These are phyloP conservation scores for Dryas iulia DNA, from an alignment of 1,140 invertebrate species.

Conservation along the genomic window DNA sequence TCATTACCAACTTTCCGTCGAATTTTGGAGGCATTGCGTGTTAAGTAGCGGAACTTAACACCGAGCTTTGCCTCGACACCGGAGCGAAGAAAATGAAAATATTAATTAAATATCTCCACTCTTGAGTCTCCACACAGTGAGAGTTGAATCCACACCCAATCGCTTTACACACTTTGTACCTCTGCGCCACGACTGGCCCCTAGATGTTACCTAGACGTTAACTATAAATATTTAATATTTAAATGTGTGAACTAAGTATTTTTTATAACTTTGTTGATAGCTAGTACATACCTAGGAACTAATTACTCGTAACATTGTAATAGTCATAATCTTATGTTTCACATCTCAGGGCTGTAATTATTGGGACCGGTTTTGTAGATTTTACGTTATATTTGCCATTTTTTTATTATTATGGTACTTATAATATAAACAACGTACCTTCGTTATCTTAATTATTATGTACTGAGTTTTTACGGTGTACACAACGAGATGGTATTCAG, in stretches of 20 bases:
- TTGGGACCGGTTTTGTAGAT: constrained; percentile 7
- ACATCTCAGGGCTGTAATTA: constrained; percentile 4
- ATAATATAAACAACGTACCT: not conserved
- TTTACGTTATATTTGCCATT: not conserved
- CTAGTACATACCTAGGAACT: not conserved
- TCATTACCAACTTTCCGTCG: no score
- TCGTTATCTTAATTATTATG: not conserved
- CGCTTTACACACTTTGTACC: no score
- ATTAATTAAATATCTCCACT: no score
- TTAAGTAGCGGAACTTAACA: no score
- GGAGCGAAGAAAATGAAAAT: no score
- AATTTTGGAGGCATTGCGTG: no score
- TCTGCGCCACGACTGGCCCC: no score
- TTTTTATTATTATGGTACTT: not conserved
- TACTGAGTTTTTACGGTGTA: not conserved
- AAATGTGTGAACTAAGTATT: not conserved
- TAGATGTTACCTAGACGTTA: no score
- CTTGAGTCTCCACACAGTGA: no score
- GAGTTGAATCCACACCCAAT: no score
- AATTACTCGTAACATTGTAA: not conserved
- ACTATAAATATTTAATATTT: not conserved
- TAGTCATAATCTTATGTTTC: not conserved
- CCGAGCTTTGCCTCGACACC: no score
- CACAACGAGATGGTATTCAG: not conserved
- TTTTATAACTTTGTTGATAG: not conserved